Percentiles rank a stretch among this genome's conserved stretches.
These are phyloP conservation scores for Oeneis ivallda DNA, from an alignment of 2,888 invertebrate genomes.

Conservation along the genomic window DNA sequence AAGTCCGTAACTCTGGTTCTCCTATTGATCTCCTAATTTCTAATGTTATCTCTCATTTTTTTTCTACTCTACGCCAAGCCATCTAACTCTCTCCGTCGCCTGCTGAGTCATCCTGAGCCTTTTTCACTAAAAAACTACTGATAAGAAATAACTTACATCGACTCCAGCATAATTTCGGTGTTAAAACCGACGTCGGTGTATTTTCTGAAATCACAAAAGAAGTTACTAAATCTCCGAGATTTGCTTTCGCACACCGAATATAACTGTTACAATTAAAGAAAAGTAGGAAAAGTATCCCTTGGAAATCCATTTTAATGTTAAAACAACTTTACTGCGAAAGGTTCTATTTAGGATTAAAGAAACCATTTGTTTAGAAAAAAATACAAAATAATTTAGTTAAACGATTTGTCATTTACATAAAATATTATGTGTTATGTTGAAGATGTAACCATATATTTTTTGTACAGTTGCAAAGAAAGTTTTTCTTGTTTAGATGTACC, in stretches of 20 bases:
- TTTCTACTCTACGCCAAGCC: no score
- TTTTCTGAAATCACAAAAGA: conserved; percentile 56
- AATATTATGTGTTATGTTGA: conserved; percentile 32
- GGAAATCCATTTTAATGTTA: conserved; percentile 27
- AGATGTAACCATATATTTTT: conserved; percentile 28
- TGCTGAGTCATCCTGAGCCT: no score
- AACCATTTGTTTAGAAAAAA: conserved; percentile 13
- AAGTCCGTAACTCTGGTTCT: no score
- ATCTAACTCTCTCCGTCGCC: no score
- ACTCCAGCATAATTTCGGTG: conserved; percentile 62
- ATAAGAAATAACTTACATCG: conserved; percentile 49
- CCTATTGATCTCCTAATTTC: no score
- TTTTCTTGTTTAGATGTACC: no score
- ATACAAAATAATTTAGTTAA: background rate
- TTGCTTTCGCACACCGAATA: conserved; percentile 18
- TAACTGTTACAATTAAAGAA: conserved; percentile 13
- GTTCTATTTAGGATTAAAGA: conserved; percentile 2
- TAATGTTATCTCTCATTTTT: no score
- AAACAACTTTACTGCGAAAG: background rate
- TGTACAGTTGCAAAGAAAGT: conserved; percentile 30
- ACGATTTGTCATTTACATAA: conserved; percentile 26
- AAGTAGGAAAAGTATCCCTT: conserved; percentile 20
- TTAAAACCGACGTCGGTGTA: conserved; percentile 53
- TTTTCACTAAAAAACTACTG: background rate
- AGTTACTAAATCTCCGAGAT: conserved; percentile 32